Evolutionary conservation across 2,888 invertebrate genomes (phyloP).

Genomic region (Ligdia adustata): DNA sequence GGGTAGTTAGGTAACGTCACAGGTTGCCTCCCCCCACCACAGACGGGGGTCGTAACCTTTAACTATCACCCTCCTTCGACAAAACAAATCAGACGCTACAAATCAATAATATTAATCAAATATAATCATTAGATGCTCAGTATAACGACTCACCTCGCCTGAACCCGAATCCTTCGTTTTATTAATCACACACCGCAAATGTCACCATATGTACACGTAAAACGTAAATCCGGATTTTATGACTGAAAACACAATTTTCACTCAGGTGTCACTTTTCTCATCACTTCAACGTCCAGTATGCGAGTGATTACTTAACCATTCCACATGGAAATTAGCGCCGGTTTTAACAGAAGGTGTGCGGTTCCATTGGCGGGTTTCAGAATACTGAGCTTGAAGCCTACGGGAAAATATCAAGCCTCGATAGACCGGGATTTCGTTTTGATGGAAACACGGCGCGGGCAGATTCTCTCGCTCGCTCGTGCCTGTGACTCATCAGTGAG

Average conservation of each 20-base stretch:
- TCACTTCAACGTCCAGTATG: constrained; percentile 39
- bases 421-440: constrained; percentile 67
- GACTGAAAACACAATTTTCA: constrained; percentile 30
- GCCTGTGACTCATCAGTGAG: constrained; percentile 55
- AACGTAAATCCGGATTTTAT: constrained; percentile 23
- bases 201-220: constrained; percentile 10
- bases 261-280: constrained; percentile 34
- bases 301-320: constrained; percentile 74
- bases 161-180: constrained; percentile 34
- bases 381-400: constrained; percentile 74
- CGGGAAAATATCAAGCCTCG: constrained; percentile 77
- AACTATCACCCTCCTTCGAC: constrained; percentile 49
- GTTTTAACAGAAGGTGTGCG: constrained; percentile 37
- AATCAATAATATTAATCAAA: constrained; percentile 52
- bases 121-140: constrained; percentile 20
- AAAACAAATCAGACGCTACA: constrained; percentile 58
- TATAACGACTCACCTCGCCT: constrained; percentile 51
- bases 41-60: constrained; percentile 71
- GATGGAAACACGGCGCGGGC: constrained; percentile 57
- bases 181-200: constrained; percentile 1
- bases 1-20: constrained; percentile 66
- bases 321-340: constrained; percentile 56
- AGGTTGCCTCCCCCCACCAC: constrained; percentile 47
- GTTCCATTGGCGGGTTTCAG: constrained; percentile 56
- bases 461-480: constrained; percentile 57